Base-by-base conservation (phyloP, 2,797 vertebrate species). In the Vultur gryphus region DNA sequence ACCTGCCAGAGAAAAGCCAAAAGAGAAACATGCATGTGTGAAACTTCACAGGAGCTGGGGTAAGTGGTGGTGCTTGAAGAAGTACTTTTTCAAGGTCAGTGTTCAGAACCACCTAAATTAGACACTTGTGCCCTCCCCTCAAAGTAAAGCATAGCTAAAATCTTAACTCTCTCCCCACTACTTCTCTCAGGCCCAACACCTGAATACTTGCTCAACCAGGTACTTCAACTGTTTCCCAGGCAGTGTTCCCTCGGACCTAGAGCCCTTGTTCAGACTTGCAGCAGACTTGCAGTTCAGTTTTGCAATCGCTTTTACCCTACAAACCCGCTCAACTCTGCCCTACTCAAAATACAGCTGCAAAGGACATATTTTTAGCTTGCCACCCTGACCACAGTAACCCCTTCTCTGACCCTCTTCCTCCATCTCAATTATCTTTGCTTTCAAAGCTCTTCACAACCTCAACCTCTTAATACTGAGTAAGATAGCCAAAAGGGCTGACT, bases 1-100 rank as follows among this genome's bases (percentile, higher is more conserved):
- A 99, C 18, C 99, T 99, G 98, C 62, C 95, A 83, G 81, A 80
- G 72, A 96, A 94, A 95, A 96, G 66, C 2, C 66, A 89, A 65
- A 54, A 91, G 67, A 77, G 65, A 93, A 72, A 51, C 6, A 2
- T 2, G 52, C 15, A 9, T 0, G 17, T 2, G 54, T 91, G 79
- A 94, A 58, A 91, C 3, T 49, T 62, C 48, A 9, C 11, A 12
- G 71, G 55, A 49, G 29, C 41, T 2, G 28, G 19, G 15, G 19
- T 7, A 14, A 57, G 23, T 0, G 6, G 44, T 5, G 21, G n/a
- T n/a, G 37, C 48, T 43, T n/a, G 25, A 72, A 86, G 26, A 11
- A 41, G 20, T 0, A 5, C 12, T 31, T 52, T 71, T 58, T 78
- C 48, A 11, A 84, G 58, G 46, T 39, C 81, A 52, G 33, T 13